These are phyloP conservation scores for Austrofundulus limnaeus DNA, from an alignment of 2,113 vertebrate species.

Conservation along the genomic window DNA sequence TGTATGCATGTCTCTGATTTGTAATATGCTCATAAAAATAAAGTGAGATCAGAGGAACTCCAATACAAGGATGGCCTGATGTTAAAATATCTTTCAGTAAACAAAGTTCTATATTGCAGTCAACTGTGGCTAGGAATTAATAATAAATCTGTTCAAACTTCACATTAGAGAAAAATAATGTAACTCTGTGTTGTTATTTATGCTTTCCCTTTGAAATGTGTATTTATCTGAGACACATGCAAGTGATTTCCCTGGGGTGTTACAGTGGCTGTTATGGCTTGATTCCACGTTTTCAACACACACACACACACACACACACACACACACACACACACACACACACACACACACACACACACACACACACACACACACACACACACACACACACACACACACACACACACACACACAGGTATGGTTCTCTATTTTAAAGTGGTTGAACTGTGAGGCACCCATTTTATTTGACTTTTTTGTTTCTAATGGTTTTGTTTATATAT, in stretches of 20 bases:
- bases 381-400: not conserved
- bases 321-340: not conserved
- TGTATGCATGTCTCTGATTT: not conserved
- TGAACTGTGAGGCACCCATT: too few relatives aligned
- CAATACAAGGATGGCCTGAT: not conserved
- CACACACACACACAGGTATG: not conserved
- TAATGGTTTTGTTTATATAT: too few relatives aligned
- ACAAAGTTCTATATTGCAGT: constrained; percentile 7
- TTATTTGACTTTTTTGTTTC: too few relatives aligned
- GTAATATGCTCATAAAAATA: constrained; percentile 3
- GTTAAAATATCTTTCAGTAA: not conserved
- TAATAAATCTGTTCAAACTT: constrained; percentile 9
- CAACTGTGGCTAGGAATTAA: constrained; percentile 1
- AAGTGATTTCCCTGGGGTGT: constrained; percentile 63
- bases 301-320: not conserved
- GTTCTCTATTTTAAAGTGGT: constrained; percentile 4
- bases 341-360: too few relatives aligned
- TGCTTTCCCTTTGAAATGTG: constrained; percentile 17
- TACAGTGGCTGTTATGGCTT: constrained; percentile 35
- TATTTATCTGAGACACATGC: constrained; percentile 16
- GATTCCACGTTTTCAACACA: not conserved
- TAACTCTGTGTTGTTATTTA: constrained; percentile 28
- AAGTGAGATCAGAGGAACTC: not conserved
- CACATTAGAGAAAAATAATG: not conserved
- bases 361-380: not conserved